A percentile compares a stretch with the other conserved stretches of the same genome.
These are phyloP conservation scores for Ibidorhyncha struthersii DNA, from an alignment of 2,113 vertebrate genomes.

Conservation along the genomic window DNA sequence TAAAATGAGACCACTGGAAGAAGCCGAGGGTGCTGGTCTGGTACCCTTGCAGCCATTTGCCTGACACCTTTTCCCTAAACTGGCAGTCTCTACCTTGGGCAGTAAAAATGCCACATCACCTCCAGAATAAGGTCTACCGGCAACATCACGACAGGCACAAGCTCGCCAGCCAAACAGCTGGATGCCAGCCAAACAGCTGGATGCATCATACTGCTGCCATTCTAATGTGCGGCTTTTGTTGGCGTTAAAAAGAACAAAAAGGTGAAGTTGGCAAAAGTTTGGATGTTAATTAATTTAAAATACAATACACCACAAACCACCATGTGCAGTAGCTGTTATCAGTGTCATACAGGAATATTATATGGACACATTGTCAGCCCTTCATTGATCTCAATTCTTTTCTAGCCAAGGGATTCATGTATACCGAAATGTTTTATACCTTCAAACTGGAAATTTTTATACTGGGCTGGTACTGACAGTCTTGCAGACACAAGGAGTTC, in stretches of 20 bases:
- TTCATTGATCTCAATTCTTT: background rate
- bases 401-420: background rate
- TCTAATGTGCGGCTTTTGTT: background rate
- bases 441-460: background rate
- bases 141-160: background rate
- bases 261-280: background rate
- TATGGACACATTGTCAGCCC: background rate
- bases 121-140: background rate
- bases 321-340: background rate
- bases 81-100: background rate
- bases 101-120: background rate
- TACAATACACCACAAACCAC: background rate
- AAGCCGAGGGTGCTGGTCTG: background rate
- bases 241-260: background rate
- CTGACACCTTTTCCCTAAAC: background rate
- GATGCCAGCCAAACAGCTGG: background rate
- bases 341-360: background rate
- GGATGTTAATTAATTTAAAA: background rate
- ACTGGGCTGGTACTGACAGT: slow-evolving; percentile 42
- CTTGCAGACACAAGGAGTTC: slow-evolving; percentile 71
- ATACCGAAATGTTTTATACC: slow-evolving; percentile 40
- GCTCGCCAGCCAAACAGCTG: background rate
- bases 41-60: background rate
- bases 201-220: background rate
- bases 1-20: background rate